Conservation (phyloP, 2,797 vertebrate species). For the Psittacula echo region DNA sequence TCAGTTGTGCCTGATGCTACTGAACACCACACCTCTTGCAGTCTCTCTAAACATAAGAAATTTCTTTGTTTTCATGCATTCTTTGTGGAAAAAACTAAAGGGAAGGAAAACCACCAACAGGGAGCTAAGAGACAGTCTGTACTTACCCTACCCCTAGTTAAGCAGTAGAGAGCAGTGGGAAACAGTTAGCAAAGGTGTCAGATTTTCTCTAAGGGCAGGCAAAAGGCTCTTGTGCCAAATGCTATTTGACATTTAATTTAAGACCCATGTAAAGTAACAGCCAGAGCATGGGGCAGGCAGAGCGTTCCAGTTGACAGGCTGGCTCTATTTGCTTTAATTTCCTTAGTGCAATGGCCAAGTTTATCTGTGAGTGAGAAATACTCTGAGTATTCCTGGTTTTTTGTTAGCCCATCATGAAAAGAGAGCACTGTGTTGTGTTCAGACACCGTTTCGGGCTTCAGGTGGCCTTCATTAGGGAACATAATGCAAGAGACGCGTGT, state of each 20-base stretch:
- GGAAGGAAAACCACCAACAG: neutral
- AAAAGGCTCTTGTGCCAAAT: conserved; percentile 56
- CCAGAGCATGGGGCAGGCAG: conserved; percentile 33
- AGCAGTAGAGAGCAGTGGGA: conserved; percentile 46
- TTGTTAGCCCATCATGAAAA: conserved; percentile 23
- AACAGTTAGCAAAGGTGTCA: conserved; percentile 56
- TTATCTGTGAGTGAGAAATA: conserved; percentile 36
- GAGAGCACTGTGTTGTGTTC: conserved; percentile 26
- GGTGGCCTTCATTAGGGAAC: conserved; percentile 50
- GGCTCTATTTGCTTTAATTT: conserved; percentile 65
- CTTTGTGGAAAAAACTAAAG: neutral
- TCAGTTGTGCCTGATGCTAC: neutral
- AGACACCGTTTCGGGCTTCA: neutral
- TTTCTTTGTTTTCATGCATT: neutral
- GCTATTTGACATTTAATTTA: conserved; percentile 70
- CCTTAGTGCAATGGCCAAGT: conserved; percentile 20
- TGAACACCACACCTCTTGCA: neutral
- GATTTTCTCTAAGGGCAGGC: conserved; percentile 68
- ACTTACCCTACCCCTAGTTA: neutral
- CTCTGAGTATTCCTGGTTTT: neutral
- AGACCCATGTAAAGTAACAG: conserved; percentile 52
- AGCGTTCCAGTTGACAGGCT: conserved; percentile 38
- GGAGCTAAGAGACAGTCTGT: neutral
- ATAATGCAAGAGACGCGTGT: neutral
- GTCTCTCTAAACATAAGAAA: neutral